phyloP scores from a whole-genome alignment of 2,113 vertebrate species.

The Daboia siamensis region DNA sequence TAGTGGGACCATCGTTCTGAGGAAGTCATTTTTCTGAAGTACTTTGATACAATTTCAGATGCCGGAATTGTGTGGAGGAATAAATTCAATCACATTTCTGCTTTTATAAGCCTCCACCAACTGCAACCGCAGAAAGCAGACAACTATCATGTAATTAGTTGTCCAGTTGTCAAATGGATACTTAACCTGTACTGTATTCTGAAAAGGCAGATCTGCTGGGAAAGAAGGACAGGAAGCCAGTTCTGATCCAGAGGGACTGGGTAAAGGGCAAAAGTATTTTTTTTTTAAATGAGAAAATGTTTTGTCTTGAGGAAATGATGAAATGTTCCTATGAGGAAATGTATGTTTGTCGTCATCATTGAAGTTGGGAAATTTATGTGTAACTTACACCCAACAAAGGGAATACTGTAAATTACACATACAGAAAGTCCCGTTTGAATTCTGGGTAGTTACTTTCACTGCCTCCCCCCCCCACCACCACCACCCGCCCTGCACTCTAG shows the following conservation, averaged over 20 bases:
- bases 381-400: background rate
- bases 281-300: background rate
- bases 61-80: background rate
- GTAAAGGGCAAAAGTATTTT: background rate
- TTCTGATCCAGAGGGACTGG: background rate
- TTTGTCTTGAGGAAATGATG: accelerated
- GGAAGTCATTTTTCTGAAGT: background rate
- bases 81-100: background rate
- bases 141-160: background rate
- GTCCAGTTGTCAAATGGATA: background rate
- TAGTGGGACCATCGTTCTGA: background rate
- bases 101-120: background rate
- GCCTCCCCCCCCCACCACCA: background rate
- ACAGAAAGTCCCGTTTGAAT: background rate
- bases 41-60: background rate
- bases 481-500: conserved; percentile 20
- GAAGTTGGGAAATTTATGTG: background rate
- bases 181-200: background rate
- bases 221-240: background rate
- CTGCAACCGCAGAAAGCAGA: background rate
- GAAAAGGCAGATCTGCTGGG: background rate
- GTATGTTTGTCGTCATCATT: accelerated
- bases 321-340: background rate
- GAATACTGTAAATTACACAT: background rate
- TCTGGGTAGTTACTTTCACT: conserved; percentile 33